phyloP scores from a whole-genome alignment of 2,888 invertebrate genomes.

The Dryobota labecula region DNA sequence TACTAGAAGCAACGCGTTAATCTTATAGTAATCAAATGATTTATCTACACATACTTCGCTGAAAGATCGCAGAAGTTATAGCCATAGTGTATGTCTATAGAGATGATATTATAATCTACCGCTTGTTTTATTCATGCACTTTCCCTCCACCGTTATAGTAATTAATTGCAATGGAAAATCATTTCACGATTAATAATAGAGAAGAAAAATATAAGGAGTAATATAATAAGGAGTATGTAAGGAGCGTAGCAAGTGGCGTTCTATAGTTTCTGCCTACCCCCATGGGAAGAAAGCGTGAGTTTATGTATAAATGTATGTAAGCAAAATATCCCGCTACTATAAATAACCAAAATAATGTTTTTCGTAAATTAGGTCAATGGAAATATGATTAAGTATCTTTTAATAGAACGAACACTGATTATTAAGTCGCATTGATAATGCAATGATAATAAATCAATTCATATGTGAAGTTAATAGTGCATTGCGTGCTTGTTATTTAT shows the following conservation, averaged over 20 bases:
- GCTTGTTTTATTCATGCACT: not conserved
- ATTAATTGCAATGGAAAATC: not conserved
- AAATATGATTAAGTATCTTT: conserved; percentile 35
- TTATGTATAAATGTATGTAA: no score
- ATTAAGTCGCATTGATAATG: conserved; percentile 40
- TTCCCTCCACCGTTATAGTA: not conserved
- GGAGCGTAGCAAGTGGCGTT: no score
- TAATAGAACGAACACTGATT: conserved; percentile 34
- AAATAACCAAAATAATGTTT: not conserved
- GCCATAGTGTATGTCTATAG: not conserved
- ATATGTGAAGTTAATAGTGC: conserved; percentile 29
- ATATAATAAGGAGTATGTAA: no score
- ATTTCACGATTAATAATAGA: not conserved
- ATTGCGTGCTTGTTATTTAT: conserved; percentile 32
- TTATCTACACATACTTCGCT: not conserved
- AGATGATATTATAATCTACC: not conserved
- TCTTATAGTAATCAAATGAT: not conserved
- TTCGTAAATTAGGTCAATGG: conserved; percentile 42
- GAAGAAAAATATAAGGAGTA: conserved; percentile 11
- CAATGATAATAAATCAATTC: conserved; percentile 58
- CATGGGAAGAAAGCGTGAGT: no score
- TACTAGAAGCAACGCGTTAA: not conserved
- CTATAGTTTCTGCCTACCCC: no score
- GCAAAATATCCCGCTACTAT: not conserved
- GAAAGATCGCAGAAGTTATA: not conserved